Conservation (phyloP, 2,797 vertebrate genomes). For the Enteromius viviparus region DNA sequence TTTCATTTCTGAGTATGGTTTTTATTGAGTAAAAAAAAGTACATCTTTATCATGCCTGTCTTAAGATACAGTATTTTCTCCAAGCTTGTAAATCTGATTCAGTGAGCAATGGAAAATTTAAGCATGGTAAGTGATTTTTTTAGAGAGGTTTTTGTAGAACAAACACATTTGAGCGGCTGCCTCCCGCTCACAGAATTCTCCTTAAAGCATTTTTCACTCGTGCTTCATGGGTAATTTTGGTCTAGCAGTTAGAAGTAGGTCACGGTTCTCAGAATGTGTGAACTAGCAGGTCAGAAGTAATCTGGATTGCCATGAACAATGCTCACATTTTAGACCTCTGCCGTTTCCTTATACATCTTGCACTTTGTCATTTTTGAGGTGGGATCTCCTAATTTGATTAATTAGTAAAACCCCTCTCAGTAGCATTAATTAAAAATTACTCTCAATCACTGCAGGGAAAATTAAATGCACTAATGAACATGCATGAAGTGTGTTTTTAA, state of each 20-base stretch:
- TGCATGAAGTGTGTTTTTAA: not conserved
- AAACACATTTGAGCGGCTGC: not conserved
- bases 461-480: slow-evolving; percentile 37
- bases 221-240: slow-evolving; percentile 51
- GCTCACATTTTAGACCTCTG: not conserved
- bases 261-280: slow-evolving; percentile 44
- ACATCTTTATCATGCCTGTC: slow-evolving; percentile 1
- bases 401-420: slow-evolving; percentile 31
- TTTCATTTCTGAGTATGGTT: not conserved
- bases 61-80: not conserved
- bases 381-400: slow-evolving; percentile 2
- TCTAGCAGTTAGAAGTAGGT: slow-evolving; percentile 49
- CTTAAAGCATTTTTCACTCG: slow-evolving; percentile 40
- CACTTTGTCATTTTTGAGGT: slow-evolving; percentile 25
- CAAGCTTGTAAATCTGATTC: not conserved
- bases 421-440: not conserved
- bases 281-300: slow-evolving; percentile 50
- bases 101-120: not conserved
- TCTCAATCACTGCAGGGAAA: not conserved
- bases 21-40: not conserved
- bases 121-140: slow-evolving; percentile 1
- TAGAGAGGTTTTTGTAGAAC: not conserved
- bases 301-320: slow-evolving; percentile 22
- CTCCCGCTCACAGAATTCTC: slow-evolving; percentile 27
- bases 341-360: not conserved